phyloP scores from a whole-genome alignment of 2,888 invertebrate species.

The Arge pagana region DNA sequence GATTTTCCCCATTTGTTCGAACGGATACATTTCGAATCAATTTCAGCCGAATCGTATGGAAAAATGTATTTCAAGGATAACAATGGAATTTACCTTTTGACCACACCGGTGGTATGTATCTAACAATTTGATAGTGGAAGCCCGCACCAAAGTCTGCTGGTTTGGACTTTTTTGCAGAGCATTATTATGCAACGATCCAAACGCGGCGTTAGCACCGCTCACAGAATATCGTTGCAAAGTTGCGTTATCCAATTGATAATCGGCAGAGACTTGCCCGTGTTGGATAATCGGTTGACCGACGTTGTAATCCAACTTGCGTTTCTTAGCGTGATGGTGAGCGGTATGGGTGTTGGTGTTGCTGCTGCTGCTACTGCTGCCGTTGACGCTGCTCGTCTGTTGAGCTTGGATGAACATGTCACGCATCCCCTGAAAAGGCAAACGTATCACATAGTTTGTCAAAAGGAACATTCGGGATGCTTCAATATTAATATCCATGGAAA shows the following conservation, averaged over 20 bases:
- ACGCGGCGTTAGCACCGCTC: slow-evolving; percentile 52
- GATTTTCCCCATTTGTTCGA: no score
- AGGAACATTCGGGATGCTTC: slow-evolving; percentile 19
- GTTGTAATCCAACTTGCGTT: slow-evolving; percentile 60
- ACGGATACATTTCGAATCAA: background rate
- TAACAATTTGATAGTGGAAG: slow-evolving; percentile 71
- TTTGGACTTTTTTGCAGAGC: slow-evolving; percentile 56
- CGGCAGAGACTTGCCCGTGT: slow-evolving; percentile 55
- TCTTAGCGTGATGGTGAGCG: slow-evolving; percentile 57
- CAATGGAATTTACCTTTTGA: slow-evolving; percentile 62
- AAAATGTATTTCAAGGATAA: slow-evolving; percentile 1
- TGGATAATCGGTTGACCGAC: slow-evolving; percentile 54
- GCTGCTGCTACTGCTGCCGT: slow-evolving; percentile 48
- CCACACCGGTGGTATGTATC: slow-evolving; percentile 72
- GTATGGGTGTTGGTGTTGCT: slow-evolving; percentile 52
- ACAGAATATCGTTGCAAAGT: slow-evolving; percentile 52
- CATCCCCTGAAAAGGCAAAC: slow-evolving; percentile 70
- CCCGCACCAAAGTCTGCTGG: slow-evolving; percentile 67
- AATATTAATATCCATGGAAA: slow-evolving; percentile 16
- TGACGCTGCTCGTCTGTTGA: slow-evolving; percentile 65
- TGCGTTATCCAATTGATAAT: slow-evolving; percentile 57
- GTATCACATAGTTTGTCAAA: background rate
- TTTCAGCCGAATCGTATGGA: no score
- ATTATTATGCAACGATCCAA: slow-evolving; percentile 56
- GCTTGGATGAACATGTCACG: slow-evolving; percentile 84